Evolutionary conservation across 2,797 vertebrate species (phyloP), one percentile per base, ranked within the genome.

Genomic region (Morelia viridis): DNA sequence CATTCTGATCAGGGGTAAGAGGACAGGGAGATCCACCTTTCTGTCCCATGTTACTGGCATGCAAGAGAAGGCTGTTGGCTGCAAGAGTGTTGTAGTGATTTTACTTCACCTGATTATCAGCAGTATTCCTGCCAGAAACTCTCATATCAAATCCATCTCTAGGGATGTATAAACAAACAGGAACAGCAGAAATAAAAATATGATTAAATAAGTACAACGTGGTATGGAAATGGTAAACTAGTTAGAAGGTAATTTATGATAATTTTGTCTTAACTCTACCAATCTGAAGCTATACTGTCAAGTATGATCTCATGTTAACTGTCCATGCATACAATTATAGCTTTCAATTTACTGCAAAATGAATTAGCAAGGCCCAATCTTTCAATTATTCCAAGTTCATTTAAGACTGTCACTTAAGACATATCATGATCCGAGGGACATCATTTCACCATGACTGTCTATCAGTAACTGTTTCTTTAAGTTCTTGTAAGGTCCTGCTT

Each of bases 51-150:
- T 11, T 12, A 28, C 50, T 19, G 53, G 31, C 56, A 22, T n/a
- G 3, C 0, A 28, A 89, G 1, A 17, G 0, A 8, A 9, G 6
- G 13, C 19, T 11, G 41, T 0, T 0, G n/a, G 53, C 50, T 2
- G 0, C 19, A 24, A 50, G 31, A 28, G 83, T 26, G 2, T 0
- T 12, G 28, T 24, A 64, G 61, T 64, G 41, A 13, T 50, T 53
- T 64, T 26, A n/a, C 61, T 15, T 50, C 41, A 28, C 61, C 46
- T 64, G 61, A 64, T 46, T 6, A 46, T 24, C 24, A 88, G 60
- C 58, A 88, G 22, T 62, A 64, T 46, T 12, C 60, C 35, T 28
- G 17, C 11, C 86, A 62, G 60, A 46, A 87, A 35, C 22, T 0
- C 26, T 41, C 28, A 12, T 26, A 62, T 41, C 19, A 24, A 62